Percentiles rank a stretch among this genome's conserved stretches.
phyloP scores from a whole-genome alignment of 2,113 vertebrate genomes.

The Alexandromys fortis region DNA sequence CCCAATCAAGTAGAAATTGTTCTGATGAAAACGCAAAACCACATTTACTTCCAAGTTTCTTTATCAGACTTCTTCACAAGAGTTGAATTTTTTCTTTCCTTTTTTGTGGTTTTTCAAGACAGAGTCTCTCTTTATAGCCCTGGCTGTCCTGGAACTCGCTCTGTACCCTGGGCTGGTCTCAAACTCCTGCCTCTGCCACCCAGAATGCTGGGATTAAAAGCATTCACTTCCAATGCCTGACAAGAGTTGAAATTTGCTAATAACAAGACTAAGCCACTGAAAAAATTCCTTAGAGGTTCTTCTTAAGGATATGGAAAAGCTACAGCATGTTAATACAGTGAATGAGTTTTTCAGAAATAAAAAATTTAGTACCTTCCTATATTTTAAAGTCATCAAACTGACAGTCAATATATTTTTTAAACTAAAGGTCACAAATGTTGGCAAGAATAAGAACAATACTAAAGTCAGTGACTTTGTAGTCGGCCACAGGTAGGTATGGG shows the following conservation, averaged over 20 bases:
- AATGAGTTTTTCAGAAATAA: slow-evolving; percentile 15
- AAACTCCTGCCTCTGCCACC: not conserved
- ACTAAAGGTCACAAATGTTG: not conserved
- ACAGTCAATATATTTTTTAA: not conserved
- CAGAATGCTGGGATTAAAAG: not conserved
- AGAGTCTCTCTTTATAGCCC: not conserved
- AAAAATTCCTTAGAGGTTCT: not conserved
- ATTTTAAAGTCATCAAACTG: not conserved
- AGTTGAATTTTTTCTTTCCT: not conserved
- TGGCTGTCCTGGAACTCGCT: not conserved
- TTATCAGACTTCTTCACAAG: slow-evolving; percentile 8
- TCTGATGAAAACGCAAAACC: slow-evolving; percentile 43
- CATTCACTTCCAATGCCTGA: not conserved
- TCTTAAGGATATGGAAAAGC: not conserved
- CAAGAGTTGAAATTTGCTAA: not conserved
- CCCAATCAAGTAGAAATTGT: slow-evolving; percentile 41
- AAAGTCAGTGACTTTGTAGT: not conserved
- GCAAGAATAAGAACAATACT: slow-evolving; percentile 1
- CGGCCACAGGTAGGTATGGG: not conserved
- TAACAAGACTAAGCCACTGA: not conserved
- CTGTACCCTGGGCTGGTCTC: not conserved
- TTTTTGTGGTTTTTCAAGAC: not conserved
- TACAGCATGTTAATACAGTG: not conserved
- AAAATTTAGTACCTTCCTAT: slow-evolving; percentile 34
- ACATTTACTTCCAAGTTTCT: slow-evolving; percentile 38